Conservation (phyloP, 1,140 invertebrate genomes). For the Agrilus planipennis region DNA sequence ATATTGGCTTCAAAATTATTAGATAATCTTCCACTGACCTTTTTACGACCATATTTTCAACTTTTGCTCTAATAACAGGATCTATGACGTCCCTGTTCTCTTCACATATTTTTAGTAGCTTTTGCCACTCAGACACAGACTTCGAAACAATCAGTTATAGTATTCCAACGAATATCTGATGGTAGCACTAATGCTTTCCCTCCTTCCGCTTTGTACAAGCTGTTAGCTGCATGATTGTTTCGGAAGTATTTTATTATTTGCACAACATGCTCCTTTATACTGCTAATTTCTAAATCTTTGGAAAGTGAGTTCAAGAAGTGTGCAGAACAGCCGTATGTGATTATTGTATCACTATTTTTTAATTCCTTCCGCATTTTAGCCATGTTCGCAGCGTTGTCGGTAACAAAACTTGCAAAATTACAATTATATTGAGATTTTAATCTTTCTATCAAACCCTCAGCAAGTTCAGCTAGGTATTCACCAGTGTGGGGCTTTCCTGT, state of each 20-base stretch:
- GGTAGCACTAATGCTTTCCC: neutral
- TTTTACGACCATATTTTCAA: too few species aligned
- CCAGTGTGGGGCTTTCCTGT: neutral
- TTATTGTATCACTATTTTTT: neutral
- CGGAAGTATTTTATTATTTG: slow-evolving; percentile 2
- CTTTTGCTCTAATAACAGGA: too few species aligned
- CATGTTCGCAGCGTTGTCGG: neutral
- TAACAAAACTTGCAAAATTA: slow-evolving; percentile 1
- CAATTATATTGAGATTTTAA: neutral
- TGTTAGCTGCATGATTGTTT: neutral
- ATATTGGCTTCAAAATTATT: too few species aligned
- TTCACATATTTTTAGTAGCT: too few species aligned
- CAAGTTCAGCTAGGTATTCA: neutral
- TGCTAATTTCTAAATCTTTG: neutral
- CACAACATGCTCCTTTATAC: neutral
- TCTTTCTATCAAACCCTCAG: neutral
- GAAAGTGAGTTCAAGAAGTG: neutral
- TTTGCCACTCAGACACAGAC: too few species aligned
- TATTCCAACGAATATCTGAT: neutral
- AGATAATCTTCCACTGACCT: too few species aligned
- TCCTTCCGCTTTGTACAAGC: slow-evolving; percentile 1
- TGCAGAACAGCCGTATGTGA: neutral
- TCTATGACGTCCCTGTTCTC: too few species aligned
- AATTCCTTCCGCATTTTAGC: neutral
- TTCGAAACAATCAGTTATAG: neutral